Percentiles rank a stretch among this genome's conserved stretches.
Evolutionary conservation across 1,140 invertebrate genomes (phyloP).

Genomic region (Doryteuthis pealeii): DNA sequence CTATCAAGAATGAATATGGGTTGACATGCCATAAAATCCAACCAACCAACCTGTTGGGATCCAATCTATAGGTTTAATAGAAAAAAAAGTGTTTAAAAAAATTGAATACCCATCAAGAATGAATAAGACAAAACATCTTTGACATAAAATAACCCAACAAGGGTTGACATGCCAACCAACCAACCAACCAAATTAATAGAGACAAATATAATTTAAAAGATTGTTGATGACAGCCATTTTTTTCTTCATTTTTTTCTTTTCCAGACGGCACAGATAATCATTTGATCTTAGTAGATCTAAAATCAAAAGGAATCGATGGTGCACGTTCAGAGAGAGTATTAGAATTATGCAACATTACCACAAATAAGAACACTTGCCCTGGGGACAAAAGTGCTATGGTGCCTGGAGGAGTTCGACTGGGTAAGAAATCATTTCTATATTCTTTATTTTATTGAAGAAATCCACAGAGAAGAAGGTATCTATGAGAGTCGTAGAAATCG

Average conservation of each 20-base stretch:
- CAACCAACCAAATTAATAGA: too few relatives aligned
- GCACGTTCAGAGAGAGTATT: conserved; percentile 83
- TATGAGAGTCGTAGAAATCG: background rate
- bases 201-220: too few relatives aligned
- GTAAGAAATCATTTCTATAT: conserved; percentile 60
- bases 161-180: too few relatives aligned
- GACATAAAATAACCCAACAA: too few relatives aligned
- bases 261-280: conserved; percentile 67
- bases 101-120: too few relatives aligned
- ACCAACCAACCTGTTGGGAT: too few relatives aligned
- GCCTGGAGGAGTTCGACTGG: conserved; percentile 71
- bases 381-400: conserved; percentile 94
- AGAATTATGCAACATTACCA: conserved; percentile 87
- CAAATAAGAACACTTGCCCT: conserved; percentile 92
- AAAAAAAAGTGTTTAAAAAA: too few relatives aligned
- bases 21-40: too few relatives aligned
- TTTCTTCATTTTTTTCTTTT: background rate
- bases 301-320: conserved; percentile 75
- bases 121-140: too few relatives aligned
- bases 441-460: background rate
- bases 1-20: too few relatives aligned
- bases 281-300: conserved; percentile 73
- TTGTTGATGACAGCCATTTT: too few relatives aligned
- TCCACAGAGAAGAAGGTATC: background rate
- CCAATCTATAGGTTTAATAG: too few relatives aligned